phyloP scores from a whole-genome alignment of 2,888 invertebrate species.

The Tromatobia lineatoria region DNA sequence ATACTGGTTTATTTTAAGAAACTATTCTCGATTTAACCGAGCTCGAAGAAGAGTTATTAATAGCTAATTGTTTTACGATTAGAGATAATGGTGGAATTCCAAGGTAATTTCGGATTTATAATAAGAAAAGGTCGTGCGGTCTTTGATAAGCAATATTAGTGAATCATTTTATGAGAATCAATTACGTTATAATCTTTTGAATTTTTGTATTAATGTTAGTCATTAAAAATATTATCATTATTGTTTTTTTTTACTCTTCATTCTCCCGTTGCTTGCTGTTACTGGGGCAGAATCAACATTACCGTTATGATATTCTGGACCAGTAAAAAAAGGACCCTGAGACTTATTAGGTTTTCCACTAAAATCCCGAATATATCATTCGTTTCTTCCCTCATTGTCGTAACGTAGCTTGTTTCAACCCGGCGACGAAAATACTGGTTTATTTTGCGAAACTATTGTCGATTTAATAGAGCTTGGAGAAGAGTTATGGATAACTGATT shows the following conservation, averaged over 20 bases:
- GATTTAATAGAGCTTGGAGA: background rate
- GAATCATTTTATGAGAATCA: too few species aligned
- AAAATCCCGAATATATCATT: background rate
- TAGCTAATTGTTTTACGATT: background rate
- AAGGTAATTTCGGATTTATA: too few species aligned
- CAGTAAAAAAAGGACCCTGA: background rate
- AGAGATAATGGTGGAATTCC: too few species aligned
- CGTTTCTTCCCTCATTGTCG: background rate
- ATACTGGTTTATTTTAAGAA: background rate
- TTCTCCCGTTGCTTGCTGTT: slow-evolving; percentile 22
- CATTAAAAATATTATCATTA: too few species aligned
- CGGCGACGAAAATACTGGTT: background rate
- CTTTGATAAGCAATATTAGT: too few species aligned
- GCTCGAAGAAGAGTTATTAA: background rate
- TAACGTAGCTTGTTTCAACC: background rate
- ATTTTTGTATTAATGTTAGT: too few species aligned
- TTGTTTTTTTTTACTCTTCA: background rate
- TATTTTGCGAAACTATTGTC: background rate
- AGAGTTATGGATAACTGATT: background rate
- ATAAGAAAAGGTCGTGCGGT: too few species aligned
- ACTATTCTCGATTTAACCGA: background rate
- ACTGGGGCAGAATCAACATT: slow-evolving; percentile 8
- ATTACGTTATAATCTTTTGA: too few species aligned
- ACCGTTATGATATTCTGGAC: slow-evolving; percentile 25
- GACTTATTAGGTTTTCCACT: background rate